Percentiles rank a stretch among this genome's conserved stretches.
Evolutionary conservation across 2,888 invertebrate species (phyloP).

Genomic region (Boloria selene): DNA sequence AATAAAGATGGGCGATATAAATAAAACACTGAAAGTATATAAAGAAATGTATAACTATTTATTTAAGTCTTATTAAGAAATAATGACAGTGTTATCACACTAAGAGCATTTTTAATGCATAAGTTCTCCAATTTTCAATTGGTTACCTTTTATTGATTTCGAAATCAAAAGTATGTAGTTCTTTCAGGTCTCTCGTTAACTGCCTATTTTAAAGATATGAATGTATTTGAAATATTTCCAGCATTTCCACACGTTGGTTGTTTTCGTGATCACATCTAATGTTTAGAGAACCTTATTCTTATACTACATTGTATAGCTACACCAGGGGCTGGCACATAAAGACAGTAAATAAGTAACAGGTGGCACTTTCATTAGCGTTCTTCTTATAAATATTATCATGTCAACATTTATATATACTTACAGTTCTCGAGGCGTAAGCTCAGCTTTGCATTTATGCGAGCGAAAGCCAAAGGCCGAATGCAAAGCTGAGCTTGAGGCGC

Average conservation of each 20-base stretch:
- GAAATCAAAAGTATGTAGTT: conserved; percentile 22
- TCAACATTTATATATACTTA: neutral
- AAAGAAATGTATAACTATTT: neutral
- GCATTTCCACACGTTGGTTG: neutral
- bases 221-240: too few relatives aligned
- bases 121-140: conserved; percentile 25
- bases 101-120: conserved; percentile 33
- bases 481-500: too few relatives aligned
- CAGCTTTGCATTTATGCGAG: too few relatives aligned
- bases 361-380: neutral
- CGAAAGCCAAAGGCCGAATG: too few relatives aligned
- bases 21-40: too few relatives aligned
- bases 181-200: neutral
- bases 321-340: too few relatives aligned
- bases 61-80: conserved; percentile 22
- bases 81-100: conserved; percentile 15
- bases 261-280: neutral
- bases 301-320: neutral
- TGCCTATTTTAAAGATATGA: too few relatives aligned
- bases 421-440: too few relatives aligned
- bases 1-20: too few relatives aligned
- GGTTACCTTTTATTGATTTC: too few relatives aligned
- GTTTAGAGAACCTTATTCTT: neutral
- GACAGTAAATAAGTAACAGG: neutral
- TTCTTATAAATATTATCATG: neutral